A percentile compares a stretch with the other conserved stretches of the same genome.
phyloP scores from a whole-genome alignment of 2,888 invertebrate genomes.

The Epinotia ramella region DNA sequence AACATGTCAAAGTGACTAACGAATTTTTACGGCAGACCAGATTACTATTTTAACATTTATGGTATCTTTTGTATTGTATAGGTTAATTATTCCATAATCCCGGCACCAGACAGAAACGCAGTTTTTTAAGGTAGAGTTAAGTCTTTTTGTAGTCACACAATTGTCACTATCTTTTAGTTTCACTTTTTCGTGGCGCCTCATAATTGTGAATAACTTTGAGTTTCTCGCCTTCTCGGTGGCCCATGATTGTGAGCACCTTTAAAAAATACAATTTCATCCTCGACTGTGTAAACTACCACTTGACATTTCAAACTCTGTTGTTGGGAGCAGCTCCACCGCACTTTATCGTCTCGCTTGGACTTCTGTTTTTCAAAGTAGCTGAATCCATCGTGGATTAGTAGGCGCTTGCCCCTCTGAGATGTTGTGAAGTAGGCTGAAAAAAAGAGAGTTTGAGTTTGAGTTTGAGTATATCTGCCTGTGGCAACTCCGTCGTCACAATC shows the following conservation, averaged over 20 bases:
- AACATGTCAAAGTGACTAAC: too few species aligned
- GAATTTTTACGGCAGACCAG: too few species aligned
- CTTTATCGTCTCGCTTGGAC: neutral
- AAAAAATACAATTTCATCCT: neutral
- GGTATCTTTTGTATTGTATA: neutral
- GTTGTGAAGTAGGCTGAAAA: slow-evolving; percentile 26
- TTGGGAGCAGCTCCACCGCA: slow-evolving; percentile 13
- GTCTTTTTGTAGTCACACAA: neutral
- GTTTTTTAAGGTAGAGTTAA: neutral
- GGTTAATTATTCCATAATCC: too few species aligned
- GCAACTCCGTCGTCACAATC: too few species aligned
- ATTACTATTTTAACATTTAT: neutral
- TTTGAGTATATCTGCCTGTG: too few species aligned
- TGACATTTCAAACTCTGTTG: slow-evolving; percentile 11
- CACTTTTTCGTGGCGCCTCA: neutral
- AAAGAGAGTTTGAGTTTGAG: too few species aligned
- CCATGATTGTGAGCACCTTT: slow-evolving; percentile 1
- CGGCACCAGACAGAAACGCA: neutral
- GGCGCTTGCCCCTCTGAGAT: slow-evolving; percentile 12
- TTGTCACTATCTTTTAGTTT: neutral
- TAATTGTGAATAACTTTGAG: neutral
- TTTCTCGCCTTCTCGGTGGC: neutral
- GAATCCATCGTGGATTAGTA: slow-evolving; percentile 6
- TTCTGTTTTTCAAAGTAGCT: neutral
- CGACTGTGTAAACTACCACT: neutral